These are phyloP conservation scores for Stenchaetothrips biformis DNA, from an alignment of 2,888 invertebrate species.

Conservation along the genomic window DNA sequence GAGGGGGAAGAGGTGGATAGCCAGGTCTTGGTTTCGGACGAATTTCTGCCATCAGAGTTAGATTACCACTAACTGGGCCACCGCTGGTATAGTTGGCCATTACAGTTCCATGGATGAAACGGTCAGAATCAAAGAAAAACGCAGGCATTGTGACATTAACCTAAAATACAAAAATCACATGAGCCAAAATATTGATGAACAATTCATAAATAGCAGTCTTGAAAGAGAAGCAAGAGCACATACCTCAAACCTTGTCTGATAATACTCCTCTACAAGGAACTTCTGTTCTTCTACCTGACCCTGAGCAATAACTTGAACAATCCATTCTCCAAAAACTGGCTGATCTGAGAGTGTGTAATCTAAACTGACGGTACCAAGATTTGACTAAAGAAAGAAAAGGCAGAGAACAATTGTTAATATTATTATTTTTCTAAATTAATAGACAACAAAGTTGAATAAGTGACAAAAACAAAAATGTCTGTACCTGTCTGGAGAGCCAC, in stretches of 20 bases:
- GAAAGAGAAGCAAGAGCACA: slow-evolving; percentile 33
- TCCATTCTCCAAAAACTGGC: slow-evolving; percentile 89
- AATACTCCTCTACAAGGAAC: slow-evolving; percentile 90
- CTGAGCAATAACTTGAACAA: slow-evolving; percentile 76
- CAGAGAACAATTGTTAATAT: slow-evolving; percentile 25
- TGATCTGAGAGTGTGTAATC: slow-evolving; percentile 87
- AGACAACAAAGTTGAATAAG: neutral
- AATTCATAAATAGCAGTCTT: neutral
- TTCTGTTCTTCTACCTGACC: slow-evolving; percentile 80
- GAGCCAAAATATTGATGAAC: slow-evolving; percentile 16
- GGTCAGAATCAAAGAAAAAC: slow-evolving; percentile 84
- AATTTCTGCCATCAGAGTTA: slow-evolving; percentile 76
- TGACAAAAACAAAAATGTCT: slow-evolving; percentile 30
- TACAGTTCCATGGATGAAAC: slow-evolving; percentile 75
- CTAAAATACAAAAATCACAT: slow-evolving; percentile 44
- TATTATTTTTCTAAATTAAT: neutral
- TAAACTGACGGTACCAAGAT: slow-evolving; percentile 88
- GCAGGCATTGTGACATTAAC: slow-evolving; percentile 95
- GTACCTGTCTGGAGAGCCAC: slow-evolving; percentile 84
- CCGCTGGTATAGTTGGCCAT: slow-evolving; percentile 96
- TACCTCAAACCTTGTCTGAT: slow-evolving; percentile 88
- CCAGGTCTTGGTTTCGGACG: slow-evolving; percentile 54
- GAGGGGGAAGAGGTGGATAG: slow-evolving; percentile 37
- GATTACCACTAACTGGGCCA: slow-evolving; percentile 81
- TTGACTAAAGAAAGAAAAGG: slow-evolving; percentile 54